Evolutionary conservation across 2,888 invertebrate species (phyloP).

Genomic region (Odontomyia ornata): DNA sequence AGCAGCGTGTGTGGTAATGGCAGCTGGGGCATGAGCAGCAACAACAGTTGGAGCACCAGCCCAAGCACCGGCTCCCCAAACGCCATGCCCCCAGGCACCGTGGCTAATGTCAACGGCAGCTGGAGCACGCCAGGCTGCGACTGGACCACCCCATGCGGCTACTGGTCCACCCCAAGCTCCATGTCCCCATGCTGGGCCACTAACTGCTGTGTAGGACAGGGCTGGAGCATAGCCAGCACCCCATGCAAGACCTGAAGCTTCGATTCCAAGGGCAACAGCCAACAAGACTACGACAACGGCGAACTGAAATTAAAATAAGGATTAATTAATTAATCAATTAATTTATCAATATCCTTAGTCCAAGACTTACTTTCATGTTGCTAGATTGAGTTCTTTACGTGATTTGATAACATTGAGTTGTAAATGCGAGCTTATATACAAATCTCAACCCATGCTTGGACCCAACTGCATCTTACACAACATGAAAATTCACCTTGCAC

Average conservation of each 20-base stretch:
- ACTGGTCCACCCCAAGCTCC: slow-evolving; percentile 53
- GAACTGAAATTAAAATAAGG: slow-evolving; percentile 53
- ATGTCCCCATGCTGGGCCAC: slow-evolving; percentile 53
- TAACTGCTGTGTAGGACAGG: slow-evolving; percentile 52
- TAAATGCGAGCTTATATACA: slow-evolving; percentile 13
- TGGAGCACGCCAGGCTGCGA: slow-evolving; percentile 46
- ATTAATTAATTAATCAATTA: not conserved
- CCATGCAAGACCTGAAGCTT: slow-evolving; percentile 51
- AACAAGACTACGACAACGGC: slow-evolving; percentile 58
- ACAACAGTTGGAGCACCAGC: slow-evolving; percentile 25
- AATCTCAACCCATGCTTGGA: not conserved
- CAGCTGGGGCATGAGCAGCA: slow-evolving; percentile 23
- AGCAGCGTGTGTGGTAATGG: slow-evolving; percentile 5
- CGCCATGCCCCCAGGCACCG: slow-evolving; percentile 32
- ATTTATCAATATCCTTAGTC: not conserved
- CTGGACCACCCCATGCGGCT: slow-evolving; percentile 40
- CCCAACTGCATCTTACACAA: not conserved
- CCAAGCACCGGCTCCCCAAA: slow-evolving; percentile 18
- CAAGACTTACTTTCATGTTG: slow-evolving; percentile 42
- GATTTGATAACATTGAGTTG: slow-evolving; percentile 17
- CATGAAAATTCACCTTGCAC: too few relatives aligned
- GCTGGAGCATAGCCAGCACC: slow-evolving; percentile 47
- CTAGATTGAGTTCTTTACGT: slow-evolving; percentile 15
- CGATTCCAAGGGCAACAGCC: slow-evolving; percentile 52
- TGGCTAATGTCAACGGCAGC: slow-evolving; percentile 19